Evolutionary conservation across 2,113 vertebrate species (phyloP).

Genomic region (Marmota monax): DNA sequence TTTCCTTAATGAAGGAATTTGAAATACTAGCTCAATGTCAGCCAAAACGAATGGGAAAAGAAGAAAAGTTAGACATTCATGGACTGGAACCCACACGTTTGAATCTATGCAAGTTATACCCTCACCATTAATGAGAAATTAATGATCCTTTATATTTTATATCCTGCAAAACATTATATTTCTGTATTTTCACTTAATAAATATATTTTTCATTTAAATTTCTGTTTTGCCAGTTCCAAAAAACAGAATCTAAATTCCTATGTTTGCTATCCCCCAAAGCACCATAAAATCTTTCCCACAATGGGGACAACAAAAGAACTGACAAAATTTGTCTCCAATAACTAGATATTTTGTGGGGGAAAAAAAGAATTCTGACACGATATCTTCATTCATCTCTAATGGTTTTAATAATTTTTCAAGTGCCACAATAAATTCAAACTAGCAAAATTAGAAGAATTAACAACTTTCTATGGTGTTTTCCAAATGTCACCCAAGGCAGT

Average conservation of each 20-base stretch:
- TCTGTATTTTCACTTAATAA: neutral
- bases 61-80: constrained; percentile 24
- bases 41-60: constrained; percentile 2
- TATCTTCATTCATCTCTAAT: constrained; percentile 33
- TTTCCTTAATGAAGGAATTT: constrained; percentile 63
- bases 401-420: constrained; percentile 23
- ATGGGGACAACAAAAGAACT: neutral
- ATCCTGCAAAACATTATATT: neutral
- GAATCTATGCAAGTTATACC: neutral
- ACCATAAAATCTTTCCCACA: neutral
- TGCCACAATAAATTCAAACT: constrained; percentile 55
- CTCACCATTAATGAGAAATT: neutral
- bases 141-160: constrained; percentile 34
- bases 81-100: neutral
- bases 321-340: constrained; percentile 41
- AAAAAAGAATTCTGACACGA: neutral
- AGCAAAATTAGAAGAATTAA: neutral
- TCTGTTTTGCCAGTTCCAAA: neutral
- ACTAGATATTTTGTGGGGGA: neutral
- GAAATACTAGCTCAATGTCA: constrained; percentile 31
- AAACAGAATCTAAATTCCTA: constrained; percentile 26
- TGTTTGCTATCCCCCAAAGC: neutral
- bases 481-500: constrained; percentile 10
- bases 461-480: constrained; percentile 25
- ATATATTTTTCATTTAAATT: constrained; percentile 30